A percentile compares a stretch with the other conserved stretches of the same genome.
Evolutionary conservation across 2,888 invertebrate species (phyloP).

Genomic region (Stenchaetothrips biformis): DNA sequence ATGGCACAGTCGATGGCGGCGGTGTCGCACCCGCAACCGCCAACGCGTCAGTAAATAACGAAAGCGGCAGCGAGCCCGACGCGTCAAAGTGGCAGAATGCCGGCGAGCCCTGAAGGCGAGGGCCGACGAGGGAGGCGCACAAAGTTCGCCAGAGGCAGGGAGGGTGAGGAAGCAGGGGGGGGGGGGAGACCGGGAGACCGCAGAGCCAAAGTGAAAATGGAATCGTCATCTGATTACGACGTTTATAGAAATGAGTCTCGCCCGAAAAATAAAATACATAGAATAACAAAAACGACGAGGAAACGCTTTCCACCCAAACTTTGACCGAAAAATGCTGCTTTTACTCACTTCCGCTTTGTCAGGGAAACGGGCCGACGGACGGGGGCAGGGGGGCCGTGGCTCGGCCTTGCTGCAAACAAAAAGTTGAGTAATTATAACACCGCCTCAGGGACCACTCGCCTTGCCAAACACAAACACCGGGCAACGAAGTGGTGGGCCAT

Average conservation of each 20-base stretch:
- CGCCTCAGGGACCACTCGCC: background rate
- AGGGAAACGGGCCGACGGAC: background rate
- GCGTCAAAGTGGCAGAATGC: too few species aligned
- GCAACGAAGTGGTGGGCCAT: background rate
- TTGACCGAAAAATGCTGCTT: background rate
- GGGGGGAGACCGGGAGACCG: background rate
- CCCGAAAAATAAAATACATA: background rate
- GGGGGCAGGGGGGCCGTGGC: background rate
- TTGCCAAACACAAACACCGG: background rate
- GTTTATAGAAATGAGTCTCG: background rate
- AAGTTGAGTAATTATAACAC: constrained; percentile 21
- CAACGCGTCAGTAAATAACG: too few species aligned
- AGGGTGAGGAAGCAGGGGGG: background rate
- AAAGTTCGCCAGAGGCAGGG: background rate
- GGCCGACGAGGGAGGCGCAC: background rate
- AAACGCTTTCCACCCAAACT: background rate
- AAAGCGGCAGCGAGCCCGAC: too few species aligned
- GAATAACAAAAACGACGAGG: background rate
- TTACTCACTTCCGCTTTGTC: background rate
- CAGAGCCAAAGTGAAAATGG: background rate
- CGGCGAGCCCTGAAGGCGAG: background rate
- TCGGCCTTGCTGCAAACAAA: constrained; percentile 2
- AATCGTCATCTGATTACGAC: background rate
- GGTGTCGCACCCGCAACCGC: too few species aligned
- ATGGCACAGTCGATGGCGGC: too few species aligned